Percentiles rank a stretch among this genome's conserved stretches.
These are phyloP conservation scores for Agapornis canus DNA, from an alignment of 2,797 vertebrate species.

Conservation along the genomic window DNA sequence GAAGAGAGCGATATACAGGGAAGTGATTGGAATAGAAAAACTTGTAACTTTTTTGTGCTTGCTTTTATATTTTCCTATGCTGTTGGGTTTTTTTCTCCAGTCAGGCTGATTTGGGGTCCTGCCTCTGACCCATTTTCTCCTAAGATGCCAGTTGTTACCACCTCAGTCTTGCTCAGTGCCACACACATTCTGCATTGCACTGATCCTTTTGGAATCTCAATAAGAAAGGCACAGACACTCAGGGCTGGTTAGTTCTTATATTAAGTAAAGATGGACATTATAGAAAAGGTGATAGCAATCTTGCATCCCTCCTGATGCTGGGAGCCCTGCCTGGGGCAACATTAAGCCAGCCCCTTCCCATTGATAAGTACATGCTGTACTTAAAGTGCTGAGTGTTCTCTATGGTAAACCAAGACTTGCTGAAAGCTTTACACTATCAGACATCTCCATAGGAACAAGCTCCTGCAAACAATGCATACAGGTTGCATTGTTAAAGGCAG, in stretches of 20 bases:
- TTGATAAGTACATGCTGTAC: neutral
- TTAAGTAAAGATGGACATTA: neutral
- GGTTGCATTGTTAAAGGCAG: neutral
- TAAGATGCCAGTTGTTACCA: neutral
- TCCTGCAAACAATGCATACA: neutral
- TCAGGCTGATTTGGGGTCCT: neutral
- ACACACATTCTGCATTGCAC: neutral
- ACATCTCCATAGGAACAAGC: neutral
- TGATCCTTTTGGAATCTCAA: neutral
- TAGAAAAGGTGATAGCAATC: neutral
- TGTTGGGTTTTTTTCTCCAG: neutral
- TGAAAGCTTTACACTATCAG: neutral
- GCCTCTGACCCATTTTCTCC: neutral
- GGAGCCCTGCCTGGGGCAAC: neutral
- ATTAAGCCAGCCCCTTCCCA: accelerated
- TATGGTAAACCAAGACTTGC: neutral
- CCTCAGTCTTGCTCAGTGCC: neutral
- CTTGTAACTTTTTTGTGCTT: neutral
- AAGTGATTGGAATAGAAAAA: neutral
- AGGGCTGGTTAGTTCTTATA: neutral
- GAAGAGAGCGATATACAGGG: accelerated
- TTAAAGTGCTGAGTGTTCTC: neutral
- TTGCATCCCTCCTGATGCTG: neutral
- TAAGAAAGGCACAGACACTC: accelerated
- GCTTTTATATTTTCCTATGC: neutral